Conservation (phyloP, 2,113 vertebrate genomes). For the Paraplagusia blochii region DNA sequence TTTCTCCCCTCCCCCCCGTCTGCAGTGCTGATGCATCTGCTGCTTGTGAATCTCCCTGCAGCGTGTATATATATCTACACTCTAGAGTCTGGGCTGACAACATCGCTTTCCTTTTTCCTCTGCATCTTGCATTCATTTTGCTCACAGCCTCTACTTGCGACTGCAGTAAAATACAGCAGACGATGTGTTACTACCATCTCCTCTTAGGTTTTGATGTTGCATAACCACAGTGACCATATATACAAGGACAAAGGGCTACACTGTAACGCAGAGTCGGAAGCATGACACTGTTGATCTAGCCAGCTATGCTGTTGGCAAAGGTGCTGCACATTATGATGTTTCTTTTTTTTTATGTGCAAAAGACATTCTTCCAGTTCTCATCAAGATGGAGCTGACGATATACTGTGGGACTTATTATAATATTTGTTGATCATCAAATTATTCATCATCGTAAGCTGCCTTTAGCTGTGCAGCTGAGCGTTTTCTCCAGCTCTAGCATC, state of each 20-base stretch:
- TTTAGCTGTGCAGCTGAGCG: constrained; percentile 44
- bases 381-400: constrained; percentile 12
- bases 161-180: constrained; percentile 24
- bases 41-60: constrained; percentile 89
- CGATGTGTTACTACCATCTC: constrained; percentile 35
- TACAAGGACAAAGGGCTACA: constrained; percentile 51
- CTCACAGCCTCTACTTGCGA: constrained; percentile 29
- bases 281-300: constrained; percentile 37
- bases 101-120: constrained; percentile 55
- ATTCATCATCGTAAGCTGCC: constrained; percentile 25
- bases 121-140: constrained; percentile 47
- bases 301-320: too few relatives aligned
- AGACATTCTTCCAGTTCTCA: constrained; percentile 11
- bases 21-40: constrained; percentile 87
- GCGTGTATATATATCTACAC: constrained; percentile 86
- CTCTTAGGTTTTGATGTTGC: constrained; percentile 42
- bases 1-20: constrained; percentile 79
- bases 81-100: constrained; percentile 58
- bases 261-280: constrained; percentile 31
- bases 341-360: constrained; percentile 14
- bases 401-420: constrained; percentile 28
- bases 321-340: neutral
- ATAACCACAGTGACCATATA: constrained; percentile 63
- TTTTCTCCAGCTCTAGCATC: constrained; percentile 42
- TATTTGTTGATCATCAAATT: constrained; percentile 25